phyloP scores from a whole-genome alignment of 1,140 invertebrate genomes.

The honey bee (Apis mellifera) region Amel_HAv3.1 CM009931.2:8644001-8644500 shows the following conservation, averaged over 20 bases:
- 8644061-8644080: neutral
- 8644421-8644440: neutral
- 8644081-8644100: neutral
- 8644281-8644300: neutral
- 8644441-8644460: neutral
- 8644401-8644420: neutral
- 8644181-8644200: neutral
- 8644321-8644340: neutral
- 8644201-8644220: no score
- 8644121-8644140: neutral
- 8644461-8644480: neutral
- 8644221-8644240: no score
- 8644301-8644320: neutral
- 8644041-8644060: slow-evolving; percentile 12
- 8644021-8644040: neutral
- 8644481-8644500: neutral
- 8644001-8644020: slow-evolving; percentile 45
- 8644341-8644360: neutral
- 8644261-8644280: neutral
- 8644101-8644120: neutral
- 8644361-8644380: neutral
- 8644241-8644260: neutral
- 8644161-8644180: neutral
- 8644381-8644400: neutral
- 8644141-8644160: neutral